These are phyloP conservation scores for Copidosoma floridanum DNA, from an alignment of 1,140 invertebrate species.

Conservation along the genomic window DNA sequence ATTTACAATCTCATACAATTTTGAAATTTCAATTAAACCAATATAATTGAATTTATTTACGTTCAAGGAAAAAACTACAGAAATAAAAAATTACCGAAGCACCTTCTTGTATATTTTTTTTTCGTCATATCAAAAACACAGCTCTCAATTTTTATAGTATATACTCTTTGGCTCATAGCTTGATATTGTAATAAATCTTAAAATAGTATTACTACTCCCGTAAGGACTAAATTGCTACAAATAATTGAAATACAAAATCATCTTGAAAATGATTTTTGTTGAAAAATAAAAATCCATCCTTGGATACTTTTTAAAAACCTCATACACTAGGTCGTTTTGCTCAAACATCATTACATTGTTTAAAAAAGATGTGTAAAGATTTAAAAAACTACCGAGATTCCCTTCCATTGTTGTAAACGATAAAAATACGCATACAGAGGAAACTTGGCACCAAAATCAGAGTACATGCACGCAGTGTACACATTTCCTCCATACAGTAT, in stretches of 20 bases:
- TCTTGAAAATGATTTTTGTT: constrained; percentile 17
- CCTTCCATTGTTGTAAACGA: constrained; percentile 4
- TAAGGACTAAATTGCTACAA: background rate
- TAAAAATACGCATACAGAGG: background rate
- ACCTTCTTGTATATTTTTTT: constrained; percentile 1
- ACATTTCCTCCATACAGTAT: background rate
- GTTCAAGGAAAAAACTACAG: too few relatives aligned
- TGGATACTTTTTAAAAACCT: constrained; percentile 12
- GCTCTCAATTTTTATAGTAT: background rate
- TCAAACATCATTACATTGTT: constrained; percentile 10
- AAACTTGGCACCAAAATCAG: constrained; percentile 22
- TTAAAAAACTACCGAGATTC: constrained; percentile 28
- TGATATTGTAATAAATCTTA: background rate
- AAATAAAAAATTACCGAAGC: constrained; percentile 2
- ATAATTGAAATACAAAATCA: constrained; percentile 2
- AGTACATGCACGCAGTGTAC: constrained; percentile 22
- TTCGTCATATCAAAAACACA: constrained; percentile 13
- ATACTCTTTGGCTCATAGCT: constrained; percentile 24
- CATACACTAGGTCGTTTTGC: background rate
- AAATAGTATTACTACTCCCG: background rate
- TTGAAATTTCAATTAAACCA: too few relatives aligned
- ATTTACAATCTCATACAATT: background rate
- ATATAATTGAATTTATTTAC: too few relatives aligned
- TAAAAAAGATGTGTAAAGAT: constrained; percentile 26
- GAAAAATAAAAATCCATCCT: constrained; percentile 4